Evolutionary conservation across 2,113 vertebrate genomes (phyloP), one percentile per base, ranked within the genome.

Genomic region (Apodemus speciosus): DNA sequence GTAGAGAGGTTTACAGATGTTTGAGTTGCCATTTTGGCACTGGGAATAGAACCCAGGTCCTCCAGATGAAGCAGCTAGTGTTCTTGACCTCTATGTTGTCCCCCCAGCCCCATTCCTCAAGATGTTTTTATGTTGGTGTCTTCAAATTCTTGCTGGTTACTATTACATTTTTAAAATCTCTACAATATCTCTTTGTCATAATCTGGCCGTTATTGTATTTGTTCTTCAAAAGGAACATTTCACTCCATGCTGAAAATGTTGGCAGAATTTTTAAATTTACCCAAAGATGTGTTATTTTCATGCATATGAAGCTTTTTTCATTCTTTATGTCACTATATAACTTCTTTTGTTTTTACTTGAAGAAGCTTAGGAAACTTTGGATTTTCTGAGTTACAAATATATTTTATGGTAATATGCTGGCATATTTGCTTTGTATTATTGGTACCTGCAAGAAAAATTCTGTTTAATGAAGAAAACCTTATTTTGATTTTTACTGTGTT

Each of bases 361-460:
- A 89, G 83, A 75, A 20, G 21, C 13, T 81, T 94, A 88, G 38
- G 62, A 93, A 80, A 40, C 30, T 71, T 76, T 4, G 6, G 18
- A 40, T 92, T 79, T 51, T 89, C 49, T 80, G 38, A 88, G 53
- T 88, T 35, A 90, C 40, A 68, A 87, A 72, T 35, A n/a, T 43
- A 3, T 51, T 90, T 68, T n/a, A 64, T 60, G 32, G 4, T 81
- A 69, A 30, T 80, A 7, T 90, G 32, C 25, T 90, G 21, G 71
- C 38, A 0, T 84, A 27, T 95, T 94, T 94, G 51, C 32, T 83
- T 93, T 38, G 21, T 56, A 72, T n/a, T 30, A 43, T 43, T 35
- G 38, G 64, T 94, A 7, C 1, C 49, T 79, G 9, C 49, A 79
- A n/a, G 53, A 53, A n/a, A 77, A 23, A n/a, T n/a, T 77, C 49